phyloP scores from a whole-genome alignment of 2,888 invertebrate species.

The Lasioglossum villosulum region DNA sequence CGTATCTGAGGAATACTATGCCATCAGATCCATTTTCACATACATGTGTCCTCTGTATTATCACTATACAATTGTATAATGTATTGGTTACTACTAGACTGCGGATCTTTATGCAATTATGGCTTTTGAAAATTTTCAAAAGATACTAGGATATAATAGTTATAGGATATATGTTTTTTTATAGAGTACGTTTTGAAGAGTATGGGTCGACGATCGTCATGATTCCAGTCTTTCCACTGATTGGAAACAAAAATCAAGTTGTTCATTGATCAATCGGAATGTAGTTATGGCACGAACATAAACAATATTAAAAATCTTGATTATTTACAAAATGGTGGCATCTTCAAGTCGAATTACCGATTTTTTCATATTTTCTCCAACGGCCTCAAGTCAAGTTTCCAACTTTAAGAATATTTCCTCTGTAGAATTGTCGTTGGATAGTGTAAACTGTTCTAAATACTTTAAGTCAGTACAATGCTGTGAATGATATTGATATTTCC shows the following conservation, averaged over 20 bases:
- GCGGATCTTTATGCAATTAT: no score
- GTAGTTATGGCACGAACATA: not conserved
- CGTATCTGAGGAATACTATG: no score
- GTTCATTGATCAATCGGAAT: not conserved
- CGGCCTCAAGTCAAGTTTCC: not conserved
- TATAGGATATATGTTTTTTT: not conserved
- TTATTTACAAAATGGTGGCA: not conserved
- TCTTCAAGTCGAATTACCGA: not conserved
- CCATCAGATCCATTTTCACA: no score
- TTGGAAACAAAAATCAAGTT: not conserved
- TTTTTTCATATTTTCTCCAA: not conserved
- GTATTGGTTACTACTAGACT: no score
- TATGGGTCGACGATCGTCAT: not conserved
- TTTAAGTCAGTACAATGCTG: not conserved
- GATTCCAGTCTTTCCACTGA: not conserved
- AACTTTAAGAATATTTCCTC: not conserved
- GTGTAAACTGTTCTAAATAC: not conserved
- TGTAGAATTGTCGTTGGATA: not conserved
- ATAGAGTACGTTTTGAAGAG: not conserved
- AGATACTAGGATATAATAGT: no score
- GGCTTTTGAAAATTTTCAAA: no score
- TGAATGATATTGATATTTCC: not conserved
- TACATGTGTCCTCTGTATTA: no score
- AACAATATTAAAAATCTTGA: not conserved
- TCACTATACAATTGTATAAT: no score